Evolutionary conservation across 2,797 vertebrate species (phyloP), one percentile per base, ranked within the genome.

Genomic region (Takifugu ocellatus): DNA sequence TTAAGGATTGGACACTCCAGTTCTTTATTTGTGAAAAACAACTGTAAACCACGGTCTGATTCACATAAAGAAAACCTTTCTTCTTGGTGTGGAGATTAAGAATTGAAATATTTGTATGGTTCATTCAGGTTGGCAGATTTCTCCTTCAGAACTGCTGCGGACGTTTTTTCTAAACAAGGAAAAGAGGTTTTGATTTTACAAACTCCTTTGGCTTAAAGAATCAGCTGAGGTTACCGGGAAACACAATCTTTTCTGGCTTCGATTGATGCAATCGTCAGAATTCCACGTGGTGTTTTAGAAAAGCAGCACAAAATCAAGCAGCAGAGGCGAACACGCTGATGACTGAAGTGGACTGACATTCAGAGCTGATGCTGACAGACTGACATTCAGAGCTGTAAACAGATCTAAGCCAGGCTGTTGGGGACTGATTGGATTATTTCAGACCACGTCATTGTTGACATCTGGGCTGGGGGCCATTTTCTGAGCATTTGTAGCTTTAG

Each of bases 391-490:
- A 64, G 64, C 54, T 39, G n/a, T 24, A 12, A 68, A 27, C 47
- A 66, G 33, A 73, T 68, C 56, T 42, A 16, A 51, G 16, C 65
- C 52, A 48, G 49, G 36, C 36, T 39, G 36, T 39, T 39, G 36
- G 36, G 36, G 36, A 26, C 46, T 24, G 65, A 78, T 78, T 44
- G 6, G 7, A 44, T 44, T 44, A 44, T 44, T 44, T 44, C 43
- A 50, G 70, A 52, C 62, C 45, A 45, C 54, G 70, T 63, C 48
- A 51, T 66, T 70, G 65, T 66, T 54, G 8, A 68, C 52, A 77
- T 44, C 47, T 15, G 33, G 31, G 27, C 48, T 62, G 9, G 16
- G 49, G 49, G 42, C 6, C 11, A 31, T 5, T 48, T 48, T 39
- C 4, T 59, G 1, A 17, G 46, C 33, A 51, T 54, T 24, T 59